Percentiles rank a stretch among this genome's conserved stretches.
These are phyloP conservation scores for Andricus curvator DNA, from an alignment of 2,888 invertebrate species.

Conservation along the genomic window DNA sequence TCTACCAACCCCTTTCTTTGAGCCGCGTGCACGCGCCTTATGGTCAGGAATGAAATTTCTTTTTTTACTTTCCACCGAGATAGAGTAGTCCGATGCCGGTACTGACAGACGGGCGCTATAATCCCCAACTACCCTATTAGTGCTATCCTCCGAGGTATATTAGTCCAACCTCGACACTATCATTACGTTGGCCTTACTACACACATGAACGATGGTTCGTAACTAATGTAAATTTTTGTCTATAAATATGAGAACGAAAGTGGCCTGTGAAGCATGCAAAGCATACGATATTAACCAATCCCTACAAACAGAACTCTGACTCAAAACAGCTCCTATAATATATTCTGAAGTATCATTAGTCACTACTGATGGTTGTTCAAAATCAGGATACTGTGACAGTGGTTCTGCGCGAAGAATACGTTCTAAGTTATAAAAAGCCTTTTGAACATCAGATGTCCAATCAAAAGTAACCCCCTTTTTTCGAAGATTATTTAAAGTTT, in stretches of 20 bases:
- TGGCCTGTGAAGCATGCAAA: neutral
- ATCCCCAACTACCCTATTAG: too few species aligned
- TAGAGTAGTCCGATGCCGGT: too few species aligned
- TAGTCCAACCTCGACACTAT: neutral
- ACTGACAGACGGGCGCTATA: too few species aligned
- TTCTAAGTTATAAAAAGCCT: constrained; percentile 33
- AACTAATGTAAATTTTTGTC: too few species aligned
- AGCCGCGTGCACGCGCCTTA: too few species aligned
- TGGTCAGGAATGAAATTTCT: too few species aligned
- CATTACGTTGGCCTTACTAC: neutral
- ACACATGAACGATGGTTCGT: too few species aligned
- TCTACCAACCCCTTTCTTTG: too few species aligned
- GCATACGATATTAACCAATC: neutral
- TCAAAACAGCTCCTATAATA: neutral
- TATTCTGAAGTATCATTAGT: neutral
- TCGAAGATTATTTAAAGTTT: constrained; percentile 60
- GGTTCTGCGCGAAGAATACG: constrained; percentile 32
- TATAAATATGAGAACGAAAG: too few species aligned
- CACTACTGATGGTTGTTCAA: neutral
- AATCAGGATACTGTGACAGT: neutral
- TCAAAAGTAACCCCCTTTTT: constrained; percentile 54
- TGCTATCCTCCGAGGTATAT: too few species aligned
- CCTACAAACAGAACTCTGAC: neutral
- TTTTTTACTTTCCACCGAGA: too few species aligned
- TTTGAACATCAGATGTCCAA: constrained; percentile 47